phyloP scores from a whole-genome alignment of 2,113 vertebrate genomes.

The Platysternon megacephalum region DNA sequence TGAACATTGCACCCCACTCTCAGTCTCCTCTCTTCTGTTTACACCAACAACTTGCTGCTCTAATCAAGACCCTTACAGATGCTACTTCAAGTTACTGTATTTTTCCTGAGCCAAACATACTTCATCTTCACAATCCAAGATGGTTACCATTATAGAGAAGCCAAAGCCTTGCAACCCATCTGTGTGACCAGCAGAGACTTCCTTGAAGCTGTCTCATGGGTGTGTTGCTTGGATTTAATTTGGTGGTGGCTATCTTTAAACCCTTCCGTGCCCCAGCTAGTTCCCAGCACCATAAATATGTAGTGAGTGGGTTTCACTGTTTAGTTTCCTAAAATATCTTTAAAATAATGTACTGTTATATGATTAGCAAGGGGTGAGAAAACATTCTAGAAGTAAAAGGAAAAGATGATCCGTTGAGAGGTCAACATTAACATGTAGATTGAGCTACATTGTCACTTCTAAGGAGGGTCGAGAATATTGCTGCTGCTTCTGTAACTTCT shows the following conservation, averaged over 20 bases:
- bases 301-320: background rate
- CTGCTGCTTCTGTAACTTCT: background rate
- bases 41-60: no score
- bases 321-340: background rate
- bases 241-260: background rate
- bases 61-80: background rate
- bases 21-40: no score
- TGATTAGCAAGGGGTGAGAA: background rate
- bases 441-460: no score
- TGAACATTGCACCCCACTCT: background rate
- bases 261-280: background rate
- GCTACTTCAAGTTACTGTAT: no score
- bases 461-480: background rate
- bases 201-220: background rate
- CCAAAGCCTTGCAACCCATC: background rate
- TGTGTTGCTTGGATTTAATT: background rate
- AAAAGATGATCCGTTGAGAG: no score
- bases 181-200: background rate
- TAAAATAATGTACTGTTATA: background rate
- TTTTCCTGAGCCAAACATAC: background rate
- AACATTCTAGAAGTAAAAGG: no score
- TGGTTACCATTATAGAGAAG: background rate
- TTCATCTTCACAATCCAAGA: background rate
- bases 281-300: background rate
- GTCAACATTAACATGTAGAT: no score